Evolutionary conservation across 2,888 invertebrate species (phyloP).

Genomic region (Ormyrus rosae): DNA sequence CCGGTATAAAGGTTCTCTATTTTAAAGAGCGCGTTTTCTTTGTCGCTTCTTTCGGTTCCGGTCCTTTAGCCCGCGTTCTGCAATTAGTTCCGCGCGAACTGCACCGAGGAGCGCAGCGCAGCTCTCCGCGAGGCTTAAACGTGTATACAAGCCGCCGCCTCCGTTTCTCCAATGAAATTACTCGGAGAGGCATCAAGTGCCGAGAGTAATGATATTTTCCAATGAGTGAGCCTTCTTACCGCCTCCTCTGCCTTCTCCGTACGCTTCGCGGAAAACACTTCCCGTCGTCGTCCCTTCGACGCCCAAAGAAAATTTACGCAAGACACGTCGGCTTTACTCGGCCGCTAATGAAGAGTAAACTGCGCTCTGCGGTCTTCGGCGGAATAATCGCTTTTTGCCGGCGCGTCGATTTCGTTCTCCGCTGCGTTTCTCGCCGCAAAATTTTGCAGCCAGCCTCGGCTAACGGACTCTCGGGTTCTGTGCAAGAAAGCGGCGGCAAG

Average conservation of each 20-base stretch:
- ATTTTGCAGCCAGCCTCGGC: not conserved
- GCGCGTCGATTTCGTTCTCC: too few species aligned
- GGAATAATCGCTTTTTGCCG: not conserved
- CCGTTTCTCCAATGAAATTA: too few species aligned
- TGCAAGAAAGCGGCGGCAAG: not conserved
- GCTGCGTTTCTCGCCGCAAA: not conserved
- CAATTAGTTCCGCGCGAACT: conserved; percentile 70
- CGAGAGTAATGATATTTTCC: conserved; percentile 68
- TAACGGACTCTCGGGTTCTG: not conserved
- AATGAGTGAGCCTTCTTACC: conserved; percentile 50
- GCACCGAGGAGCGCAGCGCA: conserved; percentile 38
- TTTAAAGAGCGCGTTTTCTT: conserved; percentile 33
- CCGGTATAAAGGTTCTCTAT: not conserved
- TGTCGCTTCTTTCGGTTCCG: conserved; percentile 51
- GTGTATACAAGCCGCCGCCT: too few species aligned
- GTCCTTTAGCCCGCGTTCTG: conserved; percentile 53
- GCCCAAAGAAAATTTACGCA: too few species aligned
- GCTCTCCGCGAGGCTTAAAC: not conserved
- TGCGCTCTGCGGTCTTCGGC: not conserved
- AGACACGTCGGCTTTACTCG: not conserved
- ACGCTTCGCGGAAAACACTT: not conserved
- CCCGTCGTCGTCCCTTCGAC: not conserved
- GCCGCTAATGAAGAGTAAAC: conserved; percentile 33
- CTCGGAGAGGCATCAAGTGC: conserved; percentile 59
- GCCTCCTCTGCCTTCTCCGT: not conserved